Evolutionary conservation across 1,140 invertebrate species (phyloP).

Genomic region (Drosophila nannoptera): DNA sequence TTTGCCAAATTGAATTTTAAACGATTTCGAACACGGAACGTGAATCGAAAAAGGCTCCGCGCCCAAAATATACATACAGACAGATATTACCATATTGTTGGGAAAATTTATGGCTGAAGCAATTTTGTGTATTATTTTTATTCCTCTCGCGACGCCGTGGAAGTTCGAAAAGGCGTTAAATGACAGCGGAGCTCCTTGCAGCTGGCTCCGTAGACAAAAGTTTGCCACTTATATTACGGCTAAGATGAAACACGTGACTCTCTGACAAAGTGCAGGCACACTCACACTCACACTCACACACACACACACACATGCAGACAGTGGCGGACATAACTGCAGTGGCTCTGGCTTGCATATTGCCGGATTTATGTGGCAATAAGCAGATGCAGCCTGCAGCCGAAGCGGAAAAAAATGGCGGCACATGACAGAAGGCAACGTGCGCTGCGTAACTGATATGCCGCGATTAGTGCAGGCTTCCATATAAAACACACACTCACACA

Average conservation of each 20-base stretch:
- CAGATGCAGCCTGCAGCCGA: slow-evolving; percentile 66
- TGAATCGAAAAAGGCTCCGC: slow-evolving; percentile 25
- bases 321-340: slow-evolving; percentile 23
- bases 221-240: slow-evolving; percentile 58
- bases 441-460: slow-evolving; percentile 70
- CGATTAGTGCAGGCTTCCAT: slow-evolving; percentile 58
- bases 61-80: not conserved
- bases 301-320: too few species aligned
- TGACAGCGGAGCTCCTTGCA: slow-evolving; percentile 26
- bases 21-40: slow-evolving; percentile 42
- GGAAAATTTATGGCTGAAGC: slow-evolving; percentile 48
- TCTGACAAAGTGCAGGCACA: slow-evolving; percentile 28
- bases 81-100: slow-evolving; percentile 31
- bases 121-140: slow-evolving; percentile 43
- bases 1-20: slow-evolving; percentile 64
- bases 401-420: slow-evolving; percentile 36
- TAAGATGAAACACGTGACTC: slow-evolving; percentile 69
- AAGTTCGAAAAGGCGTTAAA: slow-evolving; percentile 34
- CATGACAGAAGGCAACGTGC: slow-evolving; percentile 55
- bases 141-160: slow-evolving; percentile 16
- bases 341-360: slow-evolving; percentile 64
- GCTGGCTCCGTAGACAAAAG: slow-evolving; percentile 49
- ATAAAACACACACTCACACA: slow-evolving; percentile 3
- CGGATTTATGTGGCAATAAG: slow-evolving; percentile 76
- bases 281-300: too few species aligned